A percentile compares a stretch with the other conserved stretches of the same genome.
These are phyloP conservation scores for Porites divaricata DNA, from an alignment of 92 coral and sea anemone genomes.

Conservation along the genomic window DNA sequence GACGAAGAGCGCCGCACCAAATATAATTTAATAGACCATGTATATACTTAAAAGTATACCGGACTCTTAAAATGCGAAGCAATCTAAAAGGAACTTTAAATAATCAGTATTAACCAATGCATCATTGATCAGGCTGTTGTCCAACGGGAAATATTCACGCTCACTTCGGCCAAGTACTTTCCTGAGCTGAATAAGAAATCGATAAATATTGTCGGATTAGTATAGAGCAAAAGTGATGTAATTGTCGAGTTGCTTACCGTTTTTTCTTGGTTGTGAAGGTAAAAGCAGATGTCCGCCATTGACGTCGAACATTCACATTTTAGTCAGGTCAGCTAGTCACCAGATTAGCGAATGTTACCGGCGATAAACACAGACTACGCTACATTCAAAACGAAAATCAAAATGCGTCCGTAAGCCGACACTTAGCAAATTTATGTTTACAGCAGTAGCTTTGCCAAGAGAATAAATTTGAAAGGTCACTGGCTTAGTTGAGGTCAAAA, in stretches of 20 bases:
- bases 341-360: no score
- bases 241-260: neutral
- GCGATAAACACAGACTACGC: no score
- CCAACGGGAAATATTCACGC: neutral
- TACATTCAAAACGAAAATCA: no score
- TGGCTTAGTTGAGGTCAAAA: neutral
- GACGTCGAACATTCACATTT: neutral
- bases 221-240: neutral
- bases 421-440: no score
- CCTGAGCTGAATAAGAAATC: neutral
- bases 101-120: neutral
- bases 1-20: no score
- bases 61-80: neutral
- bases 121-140: neutral
- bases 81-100: neutral
- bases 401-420: neutral
- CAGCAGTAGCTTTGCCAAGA: neutral
- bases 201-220: neutral
- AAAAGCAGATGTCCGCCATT: neutral
- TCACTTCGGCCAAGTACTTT: neutral
- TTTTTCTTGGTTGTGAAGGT: neutral
- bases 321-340: neutral
- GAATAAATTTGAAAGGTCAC: slow-evolving; percentile 19
- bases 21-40: no score
- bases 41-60: no score